Percentiles rank a stretch among this genome's conserved stretches.
phyloP scores from a whole-genome alignment of 23 tunicate genomes.

The Trididemnum miniatum region DNA sequence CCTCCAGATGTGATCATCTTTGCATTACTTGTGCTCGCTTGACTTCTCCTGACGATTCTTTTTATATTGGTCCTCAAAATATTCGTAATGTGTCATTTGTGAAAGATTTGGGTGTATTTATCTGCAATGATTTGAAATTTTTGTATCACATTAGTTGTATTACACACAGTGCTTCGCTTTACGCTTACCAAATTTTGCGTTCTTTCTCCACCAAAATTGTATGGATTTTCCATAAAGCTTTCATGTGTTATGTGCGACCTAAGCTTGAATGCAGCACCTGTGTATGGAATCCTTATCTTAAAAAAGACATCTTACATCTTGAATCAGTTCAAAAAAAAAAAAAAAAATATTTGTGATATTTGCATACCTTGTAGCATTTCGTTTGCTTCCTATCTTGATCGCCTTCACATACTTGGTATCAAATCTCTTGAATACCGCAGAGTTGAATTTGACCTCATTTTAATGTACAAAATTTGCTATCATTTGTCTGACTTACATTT shows the following conservation, averaged over 20 bases:
- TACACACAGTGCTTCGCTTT: neutral
- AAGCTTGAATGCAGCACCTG: neutral
- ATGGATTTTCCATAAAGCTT: neutral
- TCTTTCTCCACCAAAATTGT: neutral
- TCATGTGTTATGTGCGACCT: neutral
- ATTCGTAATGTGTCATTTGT: neutral
- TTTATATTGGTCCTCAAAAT: neutral
- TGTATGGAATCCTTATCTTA: neutral
- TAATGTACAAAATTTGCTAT: neutral
- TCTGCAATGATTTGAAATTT: too few relatives aligned
- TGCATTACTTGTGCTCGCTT: too few relatives aligned
- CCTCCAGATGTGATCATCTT: too few relatives aligned
- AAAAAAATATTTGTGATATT: neutral
- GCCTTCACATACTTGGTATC: neutral
- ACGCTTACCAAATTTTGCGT: neutral
- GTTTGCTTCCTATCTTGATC: neutral
- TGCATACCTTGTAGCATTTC: neutral
- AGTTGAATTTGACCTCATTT: neutral
- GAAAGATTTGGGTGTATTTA: neutral
- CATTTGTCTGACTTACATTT: neutral
- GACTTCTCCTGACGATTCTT: too few relatives aligned
- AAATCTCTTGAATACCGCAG: neutral
- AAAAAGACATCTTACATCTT: neutral
- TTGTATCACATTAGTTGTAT: neutral
- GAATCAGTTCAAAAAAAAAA: neutral